phyloP scores from a whole-genome alignment of 2,113 vertebrate genomes.

The Pteropus alecto region DNA sequence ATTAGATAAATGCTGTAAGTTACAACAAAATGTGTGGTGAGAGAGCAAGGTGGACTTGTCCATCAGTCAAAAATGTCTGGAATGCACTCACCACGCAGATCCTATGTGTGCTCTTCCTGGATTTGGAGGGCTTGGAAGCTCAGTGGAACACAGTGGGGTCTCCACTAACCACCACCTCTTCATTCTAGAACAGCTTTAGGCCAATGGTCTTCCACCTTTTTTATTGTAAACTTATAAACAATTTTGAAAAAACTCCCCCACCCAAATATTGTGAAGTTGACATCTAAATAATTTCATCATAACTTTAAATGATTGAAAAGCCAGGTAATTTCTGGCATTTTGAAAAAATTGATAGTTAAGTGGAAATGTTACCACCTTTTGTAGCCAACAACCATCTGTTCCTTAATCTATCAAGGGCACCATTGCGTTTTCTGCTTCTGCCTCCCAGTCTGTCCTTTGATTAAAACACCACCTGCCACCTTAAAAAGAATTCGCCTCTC shows the following conservation, averaged over 20 bases:
- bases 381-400: background rate
- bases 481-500: background rate
- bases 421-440: background rate
- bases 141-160: too few relatives aligned
- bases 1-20: background rate
- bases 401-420: background rate
- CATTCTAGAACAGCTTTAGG: background rate
- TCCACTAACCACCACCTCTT: background rate
- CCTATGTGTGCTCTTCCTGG: fast-evolving
- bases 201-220: background rate
- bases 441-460: background rate
- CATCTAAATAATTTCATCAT: background rate
- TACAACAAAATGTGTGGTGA: background rate
- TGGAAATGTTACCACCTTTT: background rate
- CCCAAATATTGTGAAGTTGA: background rate
- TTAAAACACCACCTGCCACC: background rate
- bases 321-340: background rate
- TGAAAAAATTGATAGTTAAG: background rate
- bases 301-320: background rate
- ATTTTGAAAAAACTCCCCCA: background rate
- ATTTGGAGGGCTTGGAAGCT: background rate
- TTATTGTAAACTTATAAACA: background rate
- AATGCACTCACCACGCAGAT: background rate
- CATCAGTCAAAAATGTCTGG: background rate
- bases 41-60: background rate